Evolutionary conservation across 2,797 vertebrate species (phyloP), one percentile per base, ranked within the genome.

Genomic region (Liasis olivaceus): DNA sequence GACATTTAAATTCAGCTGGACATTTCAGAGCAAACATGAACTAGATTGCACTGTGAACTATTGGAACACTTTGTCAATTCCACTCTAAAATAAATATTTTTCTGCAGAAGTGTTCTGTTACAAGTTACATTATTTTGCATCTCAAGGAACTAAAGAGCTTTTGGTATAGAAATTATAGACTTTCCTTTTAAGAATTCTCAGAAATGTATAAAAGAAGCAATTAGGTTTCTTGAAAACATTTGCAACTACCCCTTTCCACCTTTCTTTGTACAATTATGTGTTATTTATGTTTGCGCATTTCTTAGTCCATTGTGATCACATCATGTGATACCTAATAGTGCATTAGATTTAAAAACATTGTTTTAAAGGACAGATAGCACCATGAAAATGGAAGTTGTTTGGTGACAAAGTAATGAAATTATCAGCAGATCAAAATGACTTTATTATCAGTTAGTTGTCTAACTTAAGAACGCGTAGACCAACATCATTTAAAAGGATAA

Each of bases 321-420:
- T 92, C 95, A 95, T 81, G 93, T 24, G 58, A 85, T 31, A 72
- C 11, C 17, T 60, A 86, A 84, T n/a, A 63, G 54, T 22, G 64
- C 94, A 96, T 94, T 95, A 95, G 90, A 92, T 94, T 72, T 89
- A 11, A 89, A 64, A 93, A 93, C 36, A 88, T 89, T 17, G 17
- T 66, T 93, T 92, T 92, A 89, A 94, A 60, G 58, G 81, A 51
- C 47, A 93, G 88, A 87, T 62, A 47, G 6, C 8, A 93, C 0
- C 28, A 84, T 93, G 3, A 26, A 15, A 91, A 84, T 89, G 66
- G 59, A 36, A 93, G 93, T 42, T 0, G 3, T 87, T 95, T 87
- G 11, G 1, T 22, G 58, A 26, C 28, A 11, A 89, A 92, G 24
- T 0, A 87, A 77, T 89, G 91, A 63, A 59, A 54, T 63, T 87